These are phyloP conservation scores for Xiphophorus birchmanni DNA, from an alignment of 2,797 vertebrate genomes.

Conservation along the genomic window DNA sequence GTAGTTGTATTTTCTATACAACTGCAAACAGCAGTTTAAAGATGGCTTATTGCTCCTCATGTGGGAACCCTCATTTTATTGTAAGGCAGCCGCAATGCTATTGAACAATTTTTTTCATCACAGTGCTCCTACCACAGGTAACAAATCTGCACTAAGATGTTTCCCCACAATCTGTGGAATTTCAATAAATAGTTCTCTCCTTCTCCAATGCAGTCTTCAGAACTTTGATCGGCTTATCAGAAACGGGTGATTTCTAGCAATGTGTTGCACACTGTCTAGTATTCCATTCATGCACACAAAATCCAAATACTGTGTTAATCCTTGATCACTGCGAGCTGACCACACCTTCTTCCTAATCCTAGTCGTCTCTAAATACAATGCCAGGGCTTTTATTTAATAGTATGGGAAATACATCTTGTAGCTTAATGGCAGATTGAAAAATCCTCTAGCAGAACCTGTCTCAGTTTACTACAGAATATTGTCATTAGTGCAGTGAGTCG, in stretches of 20 bases:
- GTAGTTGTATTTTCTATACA: not conserved
- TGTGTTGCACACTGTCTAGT: not conserved
- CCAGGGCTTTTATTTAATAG: not conserved
- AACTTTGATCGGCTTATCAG: not conserved
- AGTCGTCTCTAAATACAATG: not conserved
- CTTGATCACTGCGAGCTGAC: not conserved
- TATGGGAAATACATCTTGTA: not conserved
- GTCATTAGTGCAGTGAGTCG: too few species aligned
- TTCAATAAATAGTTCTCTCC: not conserved
- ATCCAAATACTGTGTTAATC: not conserved
- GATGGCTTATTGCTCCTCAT: not conserved
- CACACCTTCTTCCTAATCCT: not conserved
- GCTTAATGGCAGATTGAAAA: not conserved
- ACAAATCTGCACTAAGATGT: not conserved
- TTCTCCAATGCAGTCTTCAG: not conserved
- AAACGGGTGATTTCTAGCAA: not conserved
- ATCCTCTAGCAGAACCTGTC: not conserved
- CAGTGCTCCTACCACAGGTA: not conserved
- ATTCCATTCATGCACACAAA: not conserved
- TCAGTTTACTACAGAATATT: not conserved
- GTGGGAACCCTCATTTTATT: not conserved
- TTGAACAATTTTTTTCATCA: not conserved
- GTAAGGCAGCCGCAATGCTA: not conserved
- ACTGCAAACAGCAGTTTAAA: not conserved
- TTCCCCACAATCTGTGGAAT: not conserved